Evolutionary conservation across 2,797 vertebrate species (phyloP), one percentile per base, ranked within the genome.

Genomic region (Ceyx erithaca): DNA sequence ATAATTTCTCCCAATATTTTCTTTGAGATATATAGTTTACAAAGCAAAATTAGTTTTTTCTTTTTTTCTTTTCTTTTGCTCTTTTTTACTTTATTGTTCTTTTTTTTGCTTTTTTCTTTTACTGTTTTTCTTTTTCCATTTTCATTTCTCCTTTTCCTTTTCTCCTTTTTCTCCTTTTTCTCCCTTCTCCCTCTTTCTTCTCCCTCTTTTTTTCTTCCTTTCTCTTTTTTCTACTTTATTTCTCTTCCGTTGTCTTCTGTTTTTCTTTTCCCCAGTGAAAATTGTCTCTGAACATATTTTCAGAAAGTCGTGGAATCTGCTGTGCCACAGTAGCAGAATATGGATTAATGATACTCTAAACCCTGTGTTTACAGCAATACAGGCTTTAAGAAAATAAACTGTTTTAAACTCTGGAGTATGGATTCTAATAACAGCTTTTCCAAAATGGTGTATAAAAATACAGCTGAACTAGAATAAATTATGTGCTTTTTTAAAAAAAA

Each of bases 391-490:
- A 75, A 90, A 40, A 71, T 64, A 51, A 63, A 20, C 23, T 67
- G 43, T 80, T 80, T 90, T 89, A 78, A 91, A 75, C 40, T 80
- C 75, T 54, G 14, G 59, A 76, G 54, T 71, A 51, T 25, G 69
- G 59, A 79, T 79, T 69, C 69, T 87, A 85, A 80, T 78, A 83
- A 80, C 70, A n/a, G 80, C 70, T 92, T 72, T 67, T 77, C 58
- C 78, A 77, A 85, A 85, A 73, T 57, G 80, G 85, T 78, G 41
- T 17, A 35, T 0, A 1, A 76, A 94, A 92, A 67, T 73, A 59
- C 35, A 91, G 85, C 81, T 92, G 77, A 93, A 63, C 83, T 69
- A 70, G 72, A 92, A 87, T 71, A 89, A 94, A 91, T 83, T 12
- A 85, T 54, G 28, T 33, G 21, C 66, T 79, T 89, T 91, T 37